Evolutionary conservation across 1,140 invertebrate species (phyloP).

Genomic region (Manduca sexta): DNA sequence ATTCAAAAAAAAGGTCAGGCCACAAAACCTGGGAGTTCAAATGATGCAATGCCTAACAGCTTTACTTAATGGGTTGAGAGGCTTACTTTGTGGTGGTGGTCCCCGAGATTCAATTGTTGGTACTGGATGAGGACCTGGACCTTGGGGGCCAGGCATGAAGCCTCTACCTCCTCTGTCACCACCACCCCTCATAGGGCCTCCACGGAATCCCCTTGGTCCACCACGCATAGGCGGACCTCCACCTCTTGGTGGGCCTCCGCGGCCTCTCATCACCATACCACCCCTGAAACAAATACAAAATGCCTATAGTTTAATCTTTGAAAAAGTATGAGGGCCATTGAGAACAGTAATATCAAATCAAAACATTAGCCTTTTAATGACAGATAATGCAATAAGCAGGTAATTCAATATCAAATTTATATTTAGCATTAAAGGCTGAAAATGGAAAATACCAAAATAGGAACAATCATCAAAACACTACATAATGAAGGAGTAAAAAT

Average conservation of each 20-base stretch:
- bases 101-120: slow-evolving; percentile 66
- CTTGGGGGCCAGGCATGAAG: slow-evolving; percentile 60
- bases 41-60: too few relatives aligned
- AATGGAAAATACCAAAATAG: too few relatives aligned
- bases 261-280: slow-evolving; percentile 51
- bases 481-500: too few relatives aligned
- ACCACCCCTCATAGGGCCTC: slow-evolving; percentile 52
- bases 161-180: slow-evolving; percentile 49
- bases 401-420: too few relatives aligned
- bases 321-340: too few relatives aligned
- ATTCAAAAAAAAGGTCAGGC: background rate
- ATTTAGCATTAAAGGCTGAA: too few relatives aligned
- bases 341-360: too few relatives aligned
- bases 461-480: too few relatives aligned
- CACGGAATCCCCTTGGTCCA: slow-evolving; percentile 50
- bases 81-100: slow-evolving; percentile 53
- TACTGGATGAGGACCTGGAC: slow-evolving; percentile 67
- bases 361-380: too few relatives aligned
- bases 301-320: background rate
- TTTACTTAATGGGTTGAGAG: too few relatives aligned
- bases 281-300: slow-evolving; percentile 25
- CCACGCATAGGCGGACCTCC: slow-evolving; percentile 40
- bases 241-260: slow-evolving; percentile 47
- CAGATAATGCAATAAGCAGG: too few relatives aligned
- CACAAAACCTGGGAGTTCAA: background rate